Evolutionary conservation across 2,797 vertebrate genomes (phyloP), one percentile per base, ranked within the genome.

Genomic region (Notoglanidium macrostoma): DNA sequence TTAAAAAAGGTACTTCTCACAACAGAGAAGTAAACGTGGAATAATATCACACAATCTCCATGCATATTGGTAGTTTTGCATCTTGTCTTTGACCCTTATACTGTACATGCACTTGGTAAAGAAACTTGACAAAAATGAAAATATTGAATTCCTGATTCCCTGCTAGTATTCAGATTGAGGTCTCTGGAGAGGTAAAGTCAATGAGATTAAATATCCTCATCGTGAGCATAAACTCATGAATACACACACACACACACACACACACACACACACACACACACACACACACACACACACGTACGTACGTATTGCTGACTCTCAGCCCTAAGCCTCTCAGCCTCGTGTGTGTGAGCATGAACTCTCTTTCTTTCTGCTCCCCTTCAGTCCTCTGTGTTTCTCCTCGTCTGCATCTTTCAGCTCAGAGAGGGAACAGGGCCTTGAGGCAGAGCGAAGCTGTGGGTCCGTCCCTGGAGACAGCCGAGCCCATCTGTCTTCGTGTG

Each of bases 401-500:
- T 86, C 82, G 57, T 88, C 81, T 84, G 74, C 86, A 57, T 89
- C 87, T 84, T 83, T 90, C 87, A 70, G 65, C 88, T 86, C 76
- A 78, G 86, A 91, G 88, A 89, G 93, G 94, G 93, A 96, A 93
- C 95, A 93, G 93, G 94, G 95, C 93, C 96, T 95, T 92, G 94
- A 96, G 96, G 96, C 95, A 93, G 94, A 95, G 95, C 94, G 95
- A 93, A 94, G 93, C 92, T 95, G 95, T 93, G 96, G 96, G 96
- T 96, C 94, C 89, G 93, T 95, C 95, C 95, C 96, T 92, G 93
- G 96, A 96, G 96, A 96, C 93, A 79, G 90, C 93, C 93, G 95
- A 95, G 95, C 96, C 96, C 97, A 97, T 97, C 97, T 97, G 97
- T 96, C 96, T 95, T 94, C 96, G 93, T 95, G 93, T 94, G 95